Base-by-base conservation (phyloP, 1,140 invertebrate species). In the Marisa cornuarietis region DNA sequence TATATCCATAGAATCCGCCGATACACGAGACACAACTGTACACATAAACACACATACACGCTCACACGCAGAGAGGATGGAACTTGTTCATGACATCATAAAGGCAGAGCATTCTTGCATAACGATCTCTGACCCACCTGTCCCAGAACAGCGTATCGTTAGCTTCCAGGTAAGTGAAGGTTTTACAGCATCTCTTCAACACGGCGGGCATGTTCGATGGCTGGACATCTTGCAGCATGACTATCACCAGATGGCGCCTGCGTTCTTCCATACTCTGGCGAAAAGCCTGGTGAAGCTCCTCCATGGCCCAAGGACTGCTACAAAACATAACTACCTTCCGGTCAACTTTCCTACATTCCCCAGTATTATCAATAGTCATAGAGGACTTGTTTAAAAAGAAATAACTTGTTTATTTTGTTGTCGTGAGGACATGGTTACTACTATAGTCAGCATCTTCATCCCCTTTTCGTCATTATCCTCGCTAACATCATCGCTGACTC, bases 241-340 rank as follows among this genome's bases (percentile, higher is more conserved):
- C 71, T 14, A 87, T 75, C 54, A 88, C 84, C n/a, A 88, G 80
- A 77, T 89, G 87, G 18, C 80, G 78, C 11, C 79, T 84, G 58
- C 86, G 83, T 73, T 87, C 85, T 52, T 84, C 58, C 51, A 88
- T 54, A 74, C 85, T 87, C 79, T 88, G 86, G 31, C 83, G 91
- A 58, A 85, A 86, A n/a, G 87, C 87, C 14, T 83, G 83, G 62
- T 84, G 77, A 42, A 98, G 96, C 87, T 98, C 96, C 88, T 95
- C 96, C 24, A 96, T 93, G 87, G 95, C 96, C 97, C 96, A 98
- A 88, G 98, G 96, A 13, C 96, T 96, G 91, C 96, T 65, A 26
- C 3, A 68, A 68, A 42, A 42, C 31, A 42, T 42, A 42, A 42
- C 31, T 42, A 42, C 31, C 0, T 42, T 42, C 3, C 6, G 31